Conservation (phyloP, 2,888 invertebrate genomes). For the Volucella bombylans region DNA sequence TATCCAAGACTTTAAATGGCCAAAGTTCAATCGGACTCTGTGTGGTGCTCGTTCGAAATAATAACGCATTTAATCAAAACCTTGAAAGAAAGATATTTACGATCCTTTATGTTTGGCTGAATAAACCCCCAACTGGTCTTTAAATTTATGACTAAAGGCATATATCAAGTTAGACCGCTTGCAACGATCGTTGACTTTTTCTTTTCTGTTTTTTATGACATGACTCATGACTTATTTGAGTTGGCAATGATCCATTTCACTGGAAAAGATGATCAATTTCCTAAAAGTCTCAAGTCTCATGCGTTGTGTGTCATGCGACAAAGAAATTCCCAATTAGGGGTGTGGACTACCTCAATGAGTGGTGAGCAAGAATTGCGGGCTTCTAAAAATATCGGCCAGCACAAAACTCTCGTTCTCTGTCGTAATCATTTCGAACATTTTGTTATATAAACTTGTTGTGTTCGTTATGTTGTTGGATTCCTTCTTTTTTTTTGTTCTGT, state of each 20-base stretch:
- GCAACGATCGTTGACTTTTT: constrained; percentile 39
- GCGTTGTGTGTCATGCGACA: not conserved
- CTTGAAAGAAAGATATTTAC: too few relatives aligned
- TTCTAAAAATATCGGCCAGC: constrained; percentile 56
- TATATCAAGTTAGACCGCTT: constrained; percentile 34
- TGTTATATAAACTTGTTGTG: constrained; percentile 31
- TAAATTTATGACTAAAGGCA: not conserved
- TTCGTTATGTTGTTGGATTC: not conserved
- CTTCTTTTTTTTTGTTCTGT: not conserved
- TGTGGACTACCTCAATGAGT: constrained; percentile 61
- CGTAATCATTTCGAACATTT: constrained; percentile 24
- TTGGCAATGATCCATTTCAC: not conserved
- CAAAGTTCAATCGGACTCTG: too few relatives aligned
- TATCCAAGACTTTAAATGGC: too few relatives aligned
- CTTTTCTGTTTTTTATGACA: constrained; percentile 6
- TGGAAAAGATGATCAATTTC: not conserved
- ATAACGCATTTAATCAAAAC: too few relatives aligned
- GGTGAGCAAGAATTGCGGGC: constrained; percentile 5
- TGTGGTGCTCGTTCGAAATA: too few relatives aligned
- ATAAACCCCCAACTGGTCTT: constrained; percentile 26
- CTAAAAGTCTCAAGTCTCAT: not conserved
- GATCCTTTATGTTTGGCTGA: constrained; percentile 8
- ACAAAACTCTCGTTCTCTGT: constrained; percentile 32
- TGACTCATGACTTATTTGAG: constrained; percentile 30
- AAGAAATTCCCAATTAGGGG: constrained; percentile 37